phyloP scores from a whole-genome alignment of 2,113 vertebrate species.

The Cryptotis parvus region DNA sequence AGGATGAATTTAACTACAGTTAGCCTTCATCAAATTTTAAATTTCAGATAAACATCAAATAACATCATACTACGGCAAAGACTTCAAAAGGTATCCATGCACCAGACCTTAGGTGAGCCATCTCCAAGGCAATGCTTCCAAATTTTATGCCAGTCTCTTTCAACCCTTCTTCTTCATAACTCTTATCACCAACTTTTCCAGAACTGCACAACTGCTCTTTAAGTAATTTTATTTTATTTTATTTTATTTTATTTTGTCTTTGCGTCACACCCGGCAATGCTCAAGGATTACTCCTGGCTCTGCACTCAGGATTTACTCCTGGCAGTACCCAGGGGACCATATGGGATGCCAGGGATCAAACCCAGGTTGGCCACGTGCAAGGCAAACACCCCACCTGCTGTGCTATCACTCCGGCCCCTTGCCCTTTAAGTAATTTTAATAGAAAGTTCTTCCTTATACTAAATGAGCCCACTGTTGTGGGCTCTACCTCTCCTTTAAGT shows the following conservation, averaged over 20 bases:
- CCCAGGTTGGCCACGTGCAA: no score
- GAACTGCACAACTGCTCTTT: not conserved
- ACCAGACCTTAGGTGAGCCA: not conserved
- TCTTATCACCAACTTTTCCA: not conserved
- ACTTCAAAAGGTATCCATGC: not conserved
- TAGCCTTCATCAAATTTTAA: slow-evolving; percentile 10
- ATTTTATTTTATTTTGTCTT: no score
- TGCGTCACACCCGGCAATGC: no score
- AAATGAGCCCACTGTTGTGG: not conserved
- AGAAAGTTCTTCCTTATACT: slow-evolving; percentile 19
- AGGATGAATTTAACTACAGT: not conserved
- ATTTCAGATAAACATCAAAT: slow-evolving; percentile 48
- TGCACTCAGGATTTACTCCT: no score
- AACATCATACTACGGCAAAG: not conserved
- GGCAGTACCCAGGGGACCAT: no score
- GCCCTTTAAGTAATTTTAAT: not conserved
- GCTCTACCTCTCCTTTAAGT: not conserved
- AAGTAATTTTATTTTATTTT: no score
- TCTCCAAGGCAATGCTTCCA: not conserved
- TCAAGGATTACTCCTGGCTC: no score
- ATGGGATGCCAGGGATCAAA: no score
- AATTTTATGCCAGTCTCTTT: not conserved
- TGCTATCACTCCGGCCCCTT: no score
- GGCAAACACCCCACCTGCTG: no score
- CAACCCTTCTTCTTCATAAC: not conserved